Evolutionary conservation across 2,113 vertebrate genomes (phyloP).

Genomic region (Neotoma lepida): DNA sequence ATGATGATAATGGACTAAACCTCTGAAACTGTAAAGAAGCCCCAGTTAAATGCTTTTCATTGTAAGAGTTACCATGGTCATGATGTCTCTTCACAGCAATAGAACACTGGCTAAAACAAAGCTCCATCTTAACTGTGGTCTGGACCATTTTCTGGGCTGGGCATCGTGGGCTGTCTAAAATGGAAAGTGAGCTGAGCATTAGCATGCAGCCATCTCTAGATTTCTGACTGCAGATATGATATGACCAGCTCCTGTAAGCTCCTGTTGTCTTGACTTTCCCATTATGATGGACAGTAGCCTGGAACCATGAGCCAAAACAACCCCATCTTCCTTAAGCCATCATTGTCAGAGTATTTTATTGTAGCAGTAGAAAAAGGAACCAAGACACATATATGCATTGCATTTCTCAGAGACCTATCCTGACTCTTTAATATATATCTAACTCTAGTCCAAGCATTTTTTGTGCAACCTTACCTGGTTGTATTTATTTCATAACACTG

Average conservation of each 20-base stretch:
- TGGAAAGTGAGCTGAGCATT: not conserved
- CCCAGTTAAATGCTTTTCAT: not conserved
- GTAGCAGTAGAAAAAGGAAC: not conserved
- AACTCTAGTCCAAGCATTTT: not conserved
- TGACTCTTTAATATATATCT: not conserved
- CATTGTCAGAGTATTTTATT: not conserved
- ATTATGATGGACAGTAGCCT: no score
- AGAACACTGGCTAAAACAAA: no score
- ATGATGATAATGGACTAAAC: not conserved
- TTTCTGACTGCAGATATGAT: not conserved
- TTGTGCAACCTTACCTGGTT: not conserved
- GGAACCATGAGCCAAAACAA: not conserved
- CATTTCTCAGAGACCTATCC: not conserved
- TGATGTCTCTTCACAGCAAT: not conserved
- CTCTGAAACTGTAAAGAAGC: not conserved
- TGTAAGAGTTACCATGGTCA: not conserved
- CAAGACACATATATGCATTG: no score
- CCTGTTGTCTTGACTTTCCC: not conserved
- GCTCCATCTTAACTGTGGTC: not conserved
- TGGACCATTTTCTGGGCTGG: not conserved
- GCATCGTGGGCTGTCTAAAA: not conserved
- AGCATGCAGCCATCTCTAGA: not conserved
- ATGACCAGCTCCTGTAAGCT: no score
- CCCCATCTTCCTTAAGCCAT: no score
- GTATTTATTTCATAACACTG: not conserved